Evolutionary conservation across 2,797 vertebrate species (phyloP).

Genomic region (Heterohyrax brucei): DNA sequence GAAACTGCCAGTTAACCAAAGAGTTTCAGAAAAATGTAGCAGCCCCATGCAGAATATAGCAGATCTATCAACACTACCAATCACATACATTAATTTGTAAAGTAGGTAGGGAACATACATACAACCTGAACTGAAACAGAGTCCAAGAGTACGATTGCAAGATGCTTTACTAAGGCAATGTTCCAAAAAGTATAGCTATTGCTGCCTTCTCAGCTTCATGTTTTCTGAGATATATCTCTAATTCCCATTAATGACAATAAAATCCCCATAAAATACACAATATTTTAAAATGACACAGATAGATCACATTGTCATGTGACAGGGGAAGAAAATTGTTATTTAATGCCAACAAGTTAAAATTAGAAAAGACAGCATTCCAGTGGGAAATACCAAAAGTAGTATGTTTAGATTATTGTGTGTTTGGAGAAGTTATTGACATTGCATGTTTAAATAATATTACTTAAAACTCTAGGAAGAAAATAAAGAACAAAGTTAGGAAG

Average conservation of each 20-base stretch:
- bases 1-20: not conserved
- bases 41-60: rapidly evolving
- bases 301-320: rapidly evolving
- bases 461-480: not conserved
- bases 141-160: not conserved
- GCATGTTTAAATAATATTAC: not conserved
- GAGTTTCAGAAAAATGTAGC: rapidly evolving
- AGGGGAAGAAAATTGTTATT: not conserved
- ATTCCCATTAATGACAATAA: not conserved
- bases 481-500: not conserved
- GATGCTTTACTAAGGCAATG: too few relatives aligned
- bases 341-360: not conserved
- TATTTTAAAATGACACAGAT: not conserved
- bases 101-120: not conserved
- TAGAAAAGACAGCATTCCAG: not conserved
- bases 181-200: not conserved
- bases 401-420: not conserved
- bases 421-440: not conserved
- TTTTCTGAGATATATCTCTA: rapidly evolving
- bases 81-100: rapidly evolving
- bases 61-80: rapidly evolving
- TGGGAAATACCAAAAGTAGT: not conserved
- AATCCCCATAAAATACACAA: not conserved
- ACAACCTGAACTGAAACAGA: rapidly evolving
- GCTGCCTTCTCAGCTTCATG: not conserved